Evolutionary conservation across 2,113 vertebrate species (phyloP).

Genomic region (Cebus imitator): DNA sequence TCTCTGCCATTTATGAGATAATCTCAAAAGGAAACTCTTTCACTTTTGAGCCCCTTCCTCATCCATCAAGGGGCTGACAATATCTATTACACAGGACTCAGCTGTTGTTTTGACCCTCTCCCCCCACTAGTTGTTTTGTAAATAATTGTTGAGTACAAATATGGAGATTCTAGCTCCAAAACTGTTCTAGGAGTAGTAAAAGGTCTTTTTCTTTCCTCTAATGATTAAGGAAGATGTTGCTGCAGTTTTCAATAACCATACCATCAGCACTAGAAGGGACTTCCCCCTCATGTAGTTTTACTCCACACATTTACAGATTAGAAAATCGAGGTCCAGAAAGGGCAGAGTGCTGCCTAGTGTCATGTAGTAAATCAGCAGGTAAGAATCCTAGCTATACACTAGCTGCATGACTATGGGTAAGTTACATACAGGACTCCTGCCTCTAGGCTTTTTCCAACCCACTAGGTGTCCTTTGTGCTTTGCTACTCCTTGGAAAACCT

Average conservation of each 20-base stretch:
- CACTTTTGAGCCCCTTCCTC: neutral
- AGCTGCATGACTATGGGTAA: neutral
- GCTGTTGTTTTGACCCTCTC: neutral
- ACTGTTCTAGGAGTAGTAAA: neutral
- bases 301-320: neutral
- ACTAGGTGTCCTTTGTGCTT: neutral
- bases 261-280: neutral
- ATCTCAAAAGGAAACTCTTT: constrained; percentile 47
- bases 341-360: neutral
- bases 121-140: neutral
- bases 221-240: neutral
- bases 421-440: neutral
- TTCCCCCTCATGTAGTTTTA: neutral
- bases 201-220: neutral
- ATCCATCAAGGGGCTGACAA: neutral
- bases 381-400: neutral
- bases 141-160: constrained; percentile 40
- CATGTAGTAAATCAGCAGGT: neutral
- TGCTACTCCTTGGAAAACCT: neutral
- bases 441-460: neutral
- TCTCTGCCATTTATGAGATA: neutral
- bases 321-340: neutral
- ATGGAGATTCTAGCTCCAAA: neutral
- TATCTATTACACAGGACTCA: neutral
- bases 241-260: neutral